Conservation (phyloP, 2,797 vertebrate species). For the Sylvia borin region DNA sequence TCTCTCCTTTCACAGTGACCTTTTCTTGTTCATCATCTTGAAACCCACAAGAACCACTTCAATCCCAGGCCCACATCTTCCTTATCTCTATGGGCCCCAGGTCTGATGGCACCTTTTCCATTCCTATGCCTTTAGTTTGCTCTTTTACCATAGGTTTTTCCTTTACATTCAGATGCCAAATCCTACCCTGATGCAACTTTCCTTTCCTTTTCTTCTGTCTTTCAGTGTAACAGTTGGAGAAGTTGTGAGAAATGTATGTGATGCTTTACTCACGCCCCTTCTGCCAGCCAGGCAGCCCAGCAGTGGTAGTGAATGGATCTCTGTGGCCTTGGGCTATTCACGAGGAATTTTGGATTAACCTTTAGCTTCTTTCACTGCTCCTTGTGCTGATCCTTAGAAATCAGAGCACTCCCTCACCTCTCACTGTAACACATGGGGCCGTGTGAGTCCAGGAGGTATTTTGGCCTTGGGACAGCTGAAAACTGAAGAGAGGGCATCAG, state of each 20-base stretch:
- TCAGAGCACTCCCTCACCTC: background rate
- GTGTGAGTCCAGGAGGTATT: background rate
- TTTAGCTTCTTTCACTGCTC: constrained; percentile 11
- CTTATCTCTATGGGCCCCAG: background rate
- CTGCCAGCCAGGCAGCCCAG: constrained; percentile 35
- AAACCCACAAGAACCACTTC: background rate
- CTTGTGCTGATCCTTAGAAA: background rate
- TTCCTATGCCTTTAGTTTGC: background rate
- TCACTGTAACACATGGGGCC: background rate
- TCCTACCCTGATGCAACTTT: background rate
- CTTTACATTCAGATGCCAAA: background rate
- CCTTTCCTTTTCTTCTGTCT: constrained; percentile 29
- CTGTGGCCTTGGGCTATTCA: background rate
- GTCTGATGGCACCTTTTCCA: background rate
- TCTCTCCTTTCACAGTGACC: background rate
- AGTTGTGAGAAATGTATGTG: constrained; percentile 35
- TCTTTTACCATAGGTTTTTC: background rate
- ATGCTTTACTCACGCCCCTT: constrained; percentile 26
- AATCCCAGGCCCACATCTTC: background rate
- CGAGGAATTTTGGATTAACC: background rate
- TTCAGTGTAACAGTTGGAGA: constrained; percentile 31
- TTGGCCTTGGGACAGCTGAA: background rate
- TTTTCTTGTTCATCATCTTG: background rate
- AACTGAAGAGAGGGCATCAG: background rate
- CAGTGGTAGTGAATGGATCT: background rate